Base-by-base conservation (phyloP, 2,113 vertebrate species). In the Trochalopteron elliotii region DNA sequence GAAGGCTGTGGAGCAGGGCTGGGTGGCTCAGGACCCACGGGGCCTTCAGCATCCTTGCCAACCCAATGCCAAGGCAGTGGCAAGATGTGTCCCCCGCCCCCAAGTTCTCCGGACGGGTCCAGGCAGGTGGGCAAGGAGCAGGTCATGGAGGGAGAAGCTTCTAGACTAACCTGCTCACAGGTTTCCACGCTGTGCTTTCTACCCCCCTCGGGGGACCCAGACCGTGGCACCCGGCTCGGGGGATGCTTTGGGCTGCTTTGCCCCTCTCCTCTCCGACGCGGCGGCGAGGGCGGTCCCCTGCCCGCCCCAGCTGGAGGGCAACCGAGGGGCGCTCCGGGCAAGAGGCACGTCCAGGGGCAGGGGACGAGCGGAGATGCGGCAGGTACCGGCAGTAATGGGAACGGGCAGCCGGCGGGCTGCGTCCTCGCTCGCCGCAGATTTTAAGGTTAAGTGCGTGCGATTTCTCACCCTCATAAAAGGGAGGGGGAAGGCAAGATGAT, bases 121-220 rank as follows among this genome's bases (percentile, higher is more conserved):
- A 35, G 49, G 68, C 2, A 9, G 60, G 42, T 9, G 60, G 47
- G 44, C 60, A 67, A 77, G 30, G 87, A 22, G 50, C 1, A 10
- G 91, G 83, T 80, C 42, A 42, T 0, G 40, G 63, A 63, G 10
- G 57, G 39, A 95, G 94, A 97, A 97, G 61, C 83, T 97, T 96
- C 96, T 60, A 93, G 96, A 95, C 93, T 64, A 56, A 89, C 84
- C 95, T 91, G 77, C 15, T 81, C 81, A 35, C 84, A 91, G 90
- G 52, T 84, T 84, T 84, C 61, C 74, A 47, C 72, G 69, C 59
- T 40, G 56, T 42, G 74, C 35, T 77, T 35, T 20, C 35, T 49
- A 7, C 20, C 2, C 9, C 10, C 12, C n/a, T 44, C 7, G 5
- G 20, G 55, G 55, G 12, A 20, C 39, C 31, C 81, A 30, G 44